Base-by-base conservation (phyloP, 2,797 vertebrate genomes). In the Enteromius mattozi region DNA sequence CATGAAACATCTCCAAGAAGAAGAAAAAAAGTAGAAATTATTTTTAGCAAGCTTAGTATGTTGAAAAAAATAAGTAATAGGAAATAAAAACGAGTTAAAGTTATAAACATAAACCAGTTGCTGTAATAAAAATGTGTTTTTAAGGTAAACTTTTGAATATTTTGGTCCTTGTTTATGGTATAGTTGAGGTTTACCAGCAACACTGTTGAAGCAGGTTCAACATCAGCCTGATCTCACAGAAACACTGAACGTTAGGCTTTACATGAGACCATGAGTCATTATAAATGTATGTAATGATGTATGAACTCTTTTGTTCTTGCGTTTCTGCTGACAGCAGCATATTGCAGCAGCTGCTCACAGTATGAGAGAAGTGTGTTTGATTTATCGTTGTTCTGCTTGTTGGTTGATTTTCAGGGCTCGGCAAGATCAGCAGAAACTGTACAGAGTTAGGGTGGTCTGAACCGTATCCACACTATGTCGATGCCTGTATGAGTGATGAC, bases 391-490 rank as follows among this genome's bases (percentile, higher is more conserved):
- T 66, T 12, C 16, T 65, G 30, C 51, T 70, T 19, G 30, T 78
- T 78, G 51, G 6, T 35, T 61, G 27, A 3, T 13, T 89, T 91
- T 42, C 91, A 96, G 96, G 93, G 82, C 87, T 92, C 88, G 96
- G 96, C 6, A 94, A 92, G 79, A 94, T 99, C 87, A 97, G 95
- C 91, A 96, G 98, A 74, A 99, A 99, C 89, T 99, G 98, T 86
- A 99, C 98, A 0, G 96, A 97, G 47, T 93, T 96, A 0, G 98
- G 98, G 86, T 99, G 98, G 98, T 97, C 98, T 0, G 98, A 99
- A 51, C 95, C 96, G 0, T 97, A 94, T 89, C 98, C 98, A 42
- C 97, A 99, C 85, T 99, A 99, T 42, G 93, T 94, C 0, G 98
- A 99, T 0, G 97, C 97, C 65, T 99, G 98, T 87, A 88, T 92